Evolutionary conservation across 2,797 vertebrate species (phyloP), one percentile per base, ranked within the genome.

Genomic region (Tenualosa ilisha): DNA sequence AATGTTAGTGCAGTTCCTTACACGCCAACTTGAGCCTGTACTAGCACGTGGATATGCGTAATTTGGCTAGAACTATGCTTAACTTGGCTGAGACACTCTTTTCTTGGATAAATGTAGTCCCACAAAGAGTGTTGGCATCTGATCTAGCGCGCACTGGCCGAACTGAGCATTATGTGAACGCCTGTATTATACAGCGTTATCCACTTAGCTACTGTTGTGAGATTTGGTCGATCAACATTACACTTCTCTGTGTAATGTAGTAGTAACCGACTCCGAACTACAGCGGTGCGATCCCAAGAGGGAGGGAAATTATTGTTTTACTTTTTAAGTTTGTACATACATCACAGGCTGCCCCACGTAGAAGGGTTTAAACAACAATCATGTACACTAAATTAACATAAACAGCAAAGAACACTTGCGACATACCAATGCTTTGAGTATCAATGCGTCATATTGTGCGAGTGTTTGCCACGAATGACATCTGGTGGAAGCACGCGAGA

Each of bases 401-500:
- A 9, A 63, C 24, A 6, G 59, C 22, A 43, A 20, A 46, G 20
- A 6, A 17, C 40, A 4, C 40, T 79, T 43, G 3, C 37, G 22
- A 43, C 37, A 79, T 46, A 22, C 37, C 37, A 11, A 37, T 72
- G 13, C 26, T 46, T 17, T 46, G 72, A 22, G 37, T 22, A 7
- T 7, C 7, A 24, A 17, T 79, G 72, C 17, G 15, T 56, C 54
- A 79, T 79, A 1, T 40, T 75, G 68, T 40, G 37, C 72, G 31
- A 43, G 13, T 40, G 72, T 79, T 79, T 79, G 72, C 72, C 37
- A 8, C 40, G 17, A 79, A 43, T 40, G 72, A 79, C 72, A 79
- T 79, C 72, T 79, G 40, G 37, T 46, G 72, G 72, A 63, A 22
- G 20, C 40, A 40, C 72, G 72, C 72, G 17, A 46, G 72, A 43